These are phyloP conservation scores for Micromussa lordhowensis DNA, from an alignment of 92 coral and sea anemone species.

Conservation along the genomic window DNA sequence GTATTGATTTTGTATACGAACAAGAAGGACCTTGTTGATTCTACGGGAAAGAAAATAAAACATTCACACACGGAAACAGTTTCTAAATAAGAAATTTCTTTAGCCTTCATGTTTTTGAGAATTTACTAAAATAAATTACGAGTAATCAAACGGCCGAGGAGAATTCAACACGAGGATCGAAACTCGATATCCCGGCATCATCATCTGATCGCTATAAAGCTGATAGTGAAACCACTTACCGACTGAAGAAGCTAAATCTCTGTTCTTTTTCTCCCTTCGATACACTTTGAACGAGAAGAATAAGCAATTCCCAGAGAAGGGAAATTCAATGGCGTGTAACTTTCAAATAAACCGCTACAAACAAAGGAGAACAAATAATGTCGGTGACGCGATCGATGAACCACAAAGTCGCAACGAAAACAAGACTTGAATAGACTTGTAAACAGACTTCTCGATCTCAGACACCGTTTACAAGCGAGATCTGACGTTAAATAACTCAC, in stretches of 20 bases:
- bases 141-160: background rate
- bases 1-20: background rate
- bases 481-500: background rate
- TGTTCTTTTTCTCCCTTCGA: background rate
- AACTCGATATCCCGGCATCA: constrained; percentile 38
- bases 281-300: constrained; percentile 5
- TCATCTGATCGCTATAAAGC: background rate
- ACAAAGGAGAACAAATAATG: constrained; percentile 55
- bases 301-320: constrained; percentile 12
- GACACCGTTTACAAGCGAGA: constrained; percentile 3
- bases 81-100: too few relatives aligned
- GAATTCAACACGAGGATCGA: background rate
- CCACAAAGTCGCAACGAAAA: constrained; percentile 9
- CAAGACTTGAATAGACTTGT: constrained; percentile 18
- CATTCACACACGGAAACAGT: background rate
- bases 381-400: background rate
- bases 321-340: constrained; percentile 40
- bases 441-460: constrained; percentile 44
- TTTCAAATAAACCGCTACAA: constrained; percentile 78
- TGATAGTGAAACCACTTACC: constrained; percentile 23
- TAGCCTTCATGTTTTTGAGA: background rate
- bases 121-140: background rate
- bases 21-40: background rate
- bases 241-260: background rate
- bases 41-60: background rate